Base-by-base conservation (phyloP, 2,113 vertebrate species). In the Odontophorus gujanensis region DNA sequence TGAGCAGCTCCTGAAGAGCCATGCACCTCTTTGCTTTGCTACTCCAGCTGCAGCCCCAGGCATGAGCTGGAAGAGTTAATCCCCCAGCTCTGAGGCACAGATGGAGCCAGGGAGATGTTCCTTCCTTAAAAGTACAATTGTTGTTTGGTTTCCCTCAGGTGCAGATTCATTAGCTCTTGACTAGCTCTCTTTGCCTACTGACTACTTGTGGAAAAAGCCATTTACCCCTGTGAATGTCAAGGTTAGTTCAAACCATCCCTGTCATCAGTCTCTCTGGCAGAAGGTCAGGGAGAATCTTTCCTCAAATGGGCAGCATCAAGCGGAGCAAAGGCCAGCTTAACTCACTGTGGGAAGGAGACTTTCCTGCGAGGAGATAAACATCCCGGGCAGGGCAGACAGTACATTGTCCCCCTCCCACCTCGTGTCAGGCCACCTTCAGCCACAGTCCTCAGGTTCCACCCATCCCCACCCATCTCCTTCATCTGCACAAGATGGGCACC, bases 141-240 rank as follows among this genome's bases (percentile, higher is more conserved):
- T 94, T 97, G 97, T 97, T 98, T 96, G 83, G 97, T 97, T 98
- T 97, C 97, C 97, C 97, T 95, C 97, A 98, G 97, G 97, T 98
- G 90, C 90, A 97, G 97, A 98, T 98, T 98, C 98, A 98, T 98
- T 98, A 98, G 98, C 97, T 98, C 97, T 97, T 98, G 97, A 96
- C 97, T 97, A 98, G 97, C 97, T 97, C 91, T 97, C 89, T 97
- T 97, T 98, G 98, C 98, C 98, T 98, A 98, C 98, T 92, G 98
- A 98, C 98, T 98, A 98, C 98, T 98, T 98, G 98, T 98, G 98
- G 96, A 98, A 98, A 98, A 98, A 99, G 98, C 98, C 98, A 98
- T 99, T 99, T 99, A 99, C 98, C 98, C 98, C 97, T 97, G 97
- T 99, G 98, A 99, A 99, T 99, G 98, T 99, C 99, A 99, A 99